phyloP scores from a whole-genome alignment of 2,888 invertebrate species.

The Andricus curvator region DNA sequence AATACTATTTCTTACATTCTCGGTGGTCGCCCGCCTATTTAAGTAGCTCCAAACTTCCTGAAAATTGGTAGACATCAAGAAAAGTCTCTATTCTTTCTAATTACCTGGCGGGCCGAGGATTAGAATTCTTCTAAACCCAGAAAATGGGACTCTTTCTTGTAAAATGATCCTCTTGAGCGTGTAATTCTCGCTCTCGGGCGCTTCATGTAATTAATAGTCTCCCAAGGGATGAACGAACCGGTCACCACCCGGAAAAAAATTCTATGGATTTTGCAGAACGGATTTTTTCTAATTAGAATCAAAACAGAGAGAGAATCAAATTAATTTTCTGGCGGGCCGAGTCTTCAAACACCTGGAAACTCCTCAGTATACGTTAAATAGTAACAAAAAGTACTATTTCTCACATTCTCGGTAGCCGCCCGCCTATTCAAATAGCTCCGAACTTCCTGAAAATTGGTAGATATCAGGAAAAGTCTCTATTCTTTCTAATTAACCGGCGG shows the following conservation, averaged over 20 bases:
- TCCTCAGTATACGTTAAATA: not conserved
- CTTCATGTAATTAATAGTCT: constrained; percentile 29
- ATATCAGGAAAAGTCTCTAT: not conserved
- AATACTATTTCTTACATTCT: too few relatives aligned
- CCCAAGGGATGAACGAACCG: constrained; percentile 24
- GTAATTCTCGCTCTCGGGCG: constrained; percentile 15
- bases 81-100: too few relatives aligned
- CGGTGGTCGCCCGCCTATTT: too few relatives aligned
- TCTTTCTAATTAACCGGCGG: not conserved
- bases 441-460: not conserved
- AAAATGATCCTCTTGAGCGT: too few relatives aligned
- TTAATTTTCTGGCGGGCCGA: not conserved
- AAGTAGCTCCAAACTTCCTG: too few relatives aligned
- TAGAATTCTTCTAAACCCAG: too few relatives aligned
- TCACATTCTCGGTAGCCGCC: not conserved
- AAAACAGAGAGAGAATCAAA: too few relatives aligned
- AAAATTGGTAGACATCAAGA: too few relatives aligned
- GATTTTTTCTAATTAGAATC: not conserved
- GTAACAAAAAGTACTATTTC: not conserved
- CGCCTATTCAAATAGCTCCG: not conserved
- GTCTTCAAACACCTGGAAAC: not conserved
- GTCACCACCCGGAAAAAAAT: constrained; percentile 22
- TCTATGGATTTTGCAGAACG: not conserved
- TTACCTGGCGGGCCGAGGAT: too few relatives aligned
- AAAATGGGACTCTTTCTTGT: too few relatives aligned